Base-by-base conservation (phyloP, 1,140 invertebrate species). In the Nasonia vitripennis region DNA sequence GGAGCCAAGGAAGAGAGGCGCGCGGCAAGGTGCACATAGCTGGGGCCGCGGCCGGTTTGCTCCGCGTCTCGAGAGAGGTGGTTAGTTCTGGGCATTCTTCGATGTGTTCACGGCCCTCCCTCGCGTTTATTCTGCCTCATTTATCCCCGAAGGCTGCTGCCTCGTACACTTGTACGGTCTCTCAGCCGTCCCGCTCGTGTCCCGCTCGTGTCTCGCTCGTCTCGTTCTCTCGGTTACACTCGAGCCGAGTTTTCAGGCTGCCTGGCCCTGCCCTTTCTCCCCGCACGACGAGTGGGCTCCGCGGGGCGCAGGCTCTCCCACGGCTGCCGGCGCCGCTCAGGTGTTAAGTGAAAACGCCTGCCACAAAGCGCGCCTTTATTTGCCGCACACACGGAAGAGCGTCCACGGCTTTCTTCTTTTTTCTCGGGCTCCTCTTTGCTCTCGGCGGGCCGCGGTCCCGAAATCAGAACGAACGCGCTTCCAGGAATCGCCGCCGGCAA, bases 51-150 rank as follows among this genome's bases (percentile, higher is more conserved):
- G 17, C 67, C 67, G 7, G 67, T 51, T 51, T 17, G 67, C 67
- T 68, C 23, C n/a, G 67, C 0, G 6, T 9, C 67, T 81, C 27
- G 80, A 83, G 67, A 73, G 86, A 86, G 88, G 79, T 90, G 90
- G 88, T 92, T 92, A 91, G 89, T 90, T 90, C 89, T 91, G 89
- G 88, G 87, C 89, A 91, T 91, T 91, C 90, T 90, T 89, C 88
- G 87, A 89, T 87, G 87, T 91, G 87, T 91, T 90, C 89, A 91
- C 89, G 88, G 88, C 86, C 90, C 89, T 89, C 89, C 89, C 89
- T 87, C 87, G 87, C 90, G 89, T 91, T 92, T 91, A 92, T 92
- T 91, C 91, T 91, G 89, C 89, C 89, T 90, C 91, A 92, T 92
- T 92, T 91, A 91, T 92, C 88, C 90, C 87, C 71, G 83, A 81